Conservation (phyloP, 2,113 vertebrate species). For the Apodemus speciosus region DNA sequence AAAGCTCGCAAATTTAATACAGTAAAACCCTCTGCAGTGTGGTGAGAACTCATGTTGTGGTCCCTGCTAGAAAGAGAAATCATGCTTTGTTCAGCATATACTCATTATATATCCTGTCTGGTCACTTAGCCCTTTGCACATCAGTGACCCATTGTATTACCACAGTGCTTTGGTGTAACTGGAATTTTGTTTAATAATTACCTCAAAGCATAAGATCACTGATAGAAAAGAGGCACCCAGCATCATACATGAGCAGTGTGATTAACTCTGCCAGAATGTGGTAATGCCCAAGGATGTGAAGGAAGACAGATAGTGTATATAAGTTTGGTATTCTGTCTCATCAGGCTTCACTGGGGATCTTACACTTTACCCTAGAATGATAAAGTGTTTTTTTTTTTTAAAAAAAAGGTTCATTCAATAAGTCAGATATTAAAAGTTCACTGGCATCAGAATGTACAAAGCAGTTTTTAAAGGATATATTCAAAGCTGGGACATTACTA, state of each 20-base stretch:
- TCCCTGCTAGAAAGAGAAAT: background rate
- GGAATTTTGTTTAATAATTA: background rate
- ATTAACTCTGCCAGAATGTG: too few relatives aligned
- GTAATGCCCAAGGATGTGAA: background rate
- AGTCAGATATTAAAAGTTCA: background rate
- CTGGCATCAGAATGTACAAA: background rate
- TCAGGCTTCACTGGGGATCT: background rate
- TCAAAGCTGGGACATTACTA: background rate
- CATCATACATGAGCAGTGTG: background rate
- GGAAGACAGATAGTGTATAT: background rate
- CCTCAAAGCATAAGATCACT: background rate
- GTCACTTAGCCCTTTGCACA: too few relatives aligned
- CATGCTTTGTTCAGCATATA: background rate
- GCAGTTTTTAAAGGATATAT: background rate
- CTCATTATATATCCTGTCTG: background rate
- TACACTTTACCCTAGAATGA: background rate
- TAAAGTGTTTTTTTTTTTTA: background rate
- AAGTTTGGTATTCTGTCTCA: background rate
- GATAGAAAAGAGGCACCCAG: background rate
- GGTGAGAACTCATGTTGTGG: background rate
- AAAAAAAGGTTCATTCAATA: background rate
- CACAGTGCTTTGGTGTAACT: background rate
- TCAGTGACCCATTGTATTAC: too few relatives aligned
- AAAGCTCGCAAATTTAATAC: background rate
- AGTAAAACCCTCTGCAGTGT: background rate